phyloP scores from a whole-genome alignment of 2,888 invertebrate genomes.

The Argyra leucocephala region DNA sequence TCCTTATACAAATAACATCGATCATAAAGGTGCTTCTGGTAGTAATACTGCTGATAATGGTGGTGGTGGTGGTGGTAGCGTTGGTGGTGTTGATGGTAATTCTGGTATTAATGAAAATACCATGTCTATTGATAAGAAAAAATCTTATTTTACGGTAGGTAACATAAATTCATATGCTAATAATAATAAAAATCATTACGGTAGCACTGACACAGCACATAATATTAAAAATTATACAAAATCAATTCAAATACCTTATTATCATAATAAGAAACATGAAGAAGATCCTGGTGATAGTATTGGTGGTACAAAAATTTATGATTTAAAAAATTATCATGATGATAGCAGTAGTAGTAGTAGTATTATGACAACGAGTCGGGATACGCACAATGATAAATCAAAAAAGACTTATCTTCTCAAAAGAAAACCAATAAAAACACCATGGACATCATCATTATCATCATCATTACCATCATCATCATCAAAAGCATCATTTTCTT shows the following conservation, averaged over 20 bases:
- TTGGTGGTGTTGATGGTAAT: not conserved
- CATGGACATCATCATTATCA: not conserved
- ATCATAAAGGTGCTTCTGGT: not conserved
- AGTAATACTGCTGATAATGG: not conserved
- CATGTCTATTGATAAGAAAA: not conserved
- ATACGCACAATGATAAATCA: not conserved
- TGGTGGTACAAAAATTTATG: conserved; percentile 1
- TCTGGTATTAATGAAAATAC: not conserved
- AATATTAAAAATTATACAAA: not conserved
- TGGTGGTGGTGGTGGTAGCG: no score
- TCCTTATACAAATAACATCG: not conserved
- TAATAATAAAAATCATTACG: not conserved
- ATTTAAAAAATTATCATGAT: conserved; percentile 1
- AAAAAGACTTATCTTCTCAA: not conserved
- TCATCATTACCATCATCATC: not conserved
- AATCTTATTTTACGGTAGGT: not conserved
- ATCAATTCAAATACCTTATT: not conserved
- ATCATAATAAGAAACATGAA: not conserved
- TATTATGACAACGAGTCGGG: not conserved
- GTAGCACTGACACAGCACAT: not conserved
- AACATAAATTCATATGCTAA: not conserved
- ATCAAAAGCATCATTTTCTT: not conserved
- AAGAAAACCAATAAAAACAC: conserved; percentile 1
- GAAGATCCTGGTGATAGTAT: conserved; percentile 3
- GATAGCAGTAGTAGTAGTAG: not conserved